These are phyloP conservation scores for Oncorhynchus masou DNA, from an alignment of 2,113 vertebrate species.

Conservation along the genomic window DNA sequence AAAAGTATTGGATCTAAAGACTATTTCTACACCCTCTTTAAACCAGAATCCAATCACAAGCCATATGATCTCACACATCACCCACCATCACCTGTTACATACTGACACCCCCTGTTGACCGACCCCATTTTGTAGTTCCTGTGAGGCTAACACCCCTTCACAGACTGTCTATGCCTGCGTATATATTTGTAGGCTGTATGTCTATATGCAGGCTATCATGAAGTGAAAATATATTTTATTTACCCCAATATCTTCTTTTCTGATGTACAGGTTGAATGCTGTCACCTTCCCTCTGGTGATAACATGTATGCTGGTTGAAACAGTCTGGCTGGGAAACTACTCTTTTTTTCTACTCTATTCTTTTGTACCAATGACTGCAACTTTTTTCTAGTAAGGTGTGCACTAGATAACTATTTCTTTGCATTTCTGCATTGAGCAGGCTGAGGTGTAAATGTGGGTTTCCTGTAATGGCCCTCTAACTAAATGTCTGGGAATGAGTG, in stretches of 20 bases:
- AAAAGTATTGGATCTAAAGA: no score
- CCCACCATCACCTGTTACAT: not conserved
- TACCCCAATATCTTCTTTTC: slow-evolving; percentile 44
- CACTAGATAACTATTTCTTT: slow-evolving; percentile 7
- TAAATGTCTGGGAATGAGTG: not conserved
- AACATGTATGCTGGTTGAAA: not conserved
- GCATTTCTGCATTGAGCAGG: slow-evolving; percentile 17
- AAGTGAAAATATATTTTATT: not conserved
- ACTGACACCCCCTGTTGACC: slow-evolving; percentile 27
- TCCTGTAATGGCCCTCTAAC: slow-evolving; percentile 50
- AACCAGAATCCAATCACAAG: slow-evolving; percentile 37
- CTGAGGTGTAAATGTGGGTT: slow-evolving; percentile 39
- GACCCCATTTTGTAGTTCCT: not conserved
- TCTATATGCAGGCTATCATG: not conserved
- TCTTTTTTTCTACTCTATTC: slow-evolving; percentile 22
- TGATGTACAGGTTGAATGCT: not conserved
- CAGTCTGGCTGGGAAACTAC: not conserved
- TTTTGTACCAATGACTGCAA: slow-evolving; percentile 46
- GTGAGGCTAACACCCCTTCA: no score
- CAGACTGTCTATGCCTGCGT: no score
- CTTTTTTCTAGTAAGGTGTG: slow-evolving; percentile 67
- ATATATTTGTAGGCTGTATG: no score
- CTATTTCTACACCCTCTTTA: not conserved
- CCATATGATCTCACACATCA: slow-evolving; percentile 28
- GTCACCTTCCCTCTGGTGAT: slow-evolving; percentile 9